A percentile compares a stretch with the other conserved stretches of the same genome.
phyloP scores from a whole-genome alignment of 1,140 invertebrate species.

The Oreohelix idahoensis region DNA sequence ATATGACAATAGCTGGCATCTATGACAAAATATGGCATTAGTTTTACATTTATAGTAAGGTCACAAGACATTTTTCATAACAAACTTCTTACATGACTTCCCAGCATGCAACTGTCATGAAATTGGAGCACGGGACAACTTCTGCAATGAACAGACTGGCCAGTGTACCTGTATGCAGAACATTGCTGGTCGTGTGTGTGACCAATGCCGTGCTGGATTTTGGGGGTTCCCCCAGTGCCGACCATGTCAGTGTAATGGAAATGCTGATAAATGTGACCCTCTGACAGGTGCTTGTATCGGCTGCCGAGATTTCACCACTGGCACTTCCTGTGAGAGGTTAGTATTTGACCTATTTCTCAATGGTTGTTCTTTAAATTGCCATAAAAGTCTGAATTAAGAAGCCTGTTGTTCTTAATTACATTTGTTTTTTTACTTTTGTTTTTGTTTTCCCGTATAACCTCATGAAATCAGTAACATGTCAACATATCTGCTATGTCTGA shows the following conservation, averaged over 20 bases:
- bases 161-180: constrained; percentile 95
- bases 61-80: too few species aligned
- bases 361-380: too few species aligned
- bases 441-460: too few species aligned
- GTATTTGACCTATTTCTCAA: constrained; percentile 12
- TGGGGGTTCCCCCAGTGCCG: constrained; percentile 92
- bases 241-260: constrained; percentile 96
- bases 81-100: too few species aligned
- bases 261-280: constrained; percentile 94
- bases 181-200: constrained; percentile 90
- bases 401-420: too few species aligned
- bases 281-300: constrained; percentile 89
- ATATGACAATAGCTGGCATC: too few species aligned
- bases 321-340: constrained; percentile 87
- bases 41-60: too few species aligned
- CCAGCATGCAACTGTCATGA: constrained; percentile 95
- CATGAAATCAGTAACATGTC: too few species aligned
- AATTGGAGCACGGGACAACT: constrained; percentile 93
- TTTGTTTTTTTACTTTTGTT: too few species aligned
- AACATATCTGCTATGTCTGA: too few species aligned
- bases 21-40: too few species aligned
- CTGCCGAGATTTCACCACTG: constrained; percentile 90
- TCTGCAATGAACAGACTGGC: constrained; percentile 92
- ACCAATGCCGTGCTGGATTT: constrained; percentile 65
- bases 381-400: too few species aligned